Evolutionary conservation across 2,797 vertebrate genomes (phyloP), one percentile per base, ranked within the genome.

Genomic region (Cacajao melanocephalus): DNA sequence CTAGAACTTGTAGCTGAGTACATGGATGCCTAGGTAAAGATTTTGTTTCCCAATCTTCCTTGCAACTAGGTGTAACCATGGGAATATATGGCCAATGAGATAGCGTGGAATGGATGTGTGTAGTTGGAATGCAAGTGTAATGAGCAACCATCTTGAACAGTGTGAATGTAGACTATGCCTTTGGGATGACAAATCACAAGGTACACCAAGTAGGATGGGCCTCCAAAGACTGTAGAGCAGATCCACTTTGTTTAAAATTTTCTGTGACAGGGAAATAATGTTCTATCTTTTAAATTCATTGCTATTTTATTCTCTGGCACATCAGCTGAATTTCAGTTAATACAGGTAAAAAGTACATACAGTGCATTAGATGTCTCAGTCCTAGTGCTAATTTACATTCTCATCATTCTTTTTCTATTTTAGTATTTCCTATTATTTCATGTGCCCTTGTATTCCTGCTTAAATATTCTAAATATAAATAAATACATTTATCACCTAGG

Each of bases 381-480:
- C 26, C 33, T 58, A 61, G 41, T 17, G 81, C 33, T 2, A 75
- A 44, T 52, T 78, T 64, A 67, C 15, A 44, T 61, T 50, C 88
- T 78, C 5, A 83, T 90, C 2, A 64, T 83, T 83, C 30, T 75
- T 94, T 75, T n/a, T 61, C 12, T 70, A 5, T 82, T 92, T 94
- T 85, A 92, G 78, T 81, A 91, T 92, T 95, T 92, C 46, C 64
- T 67, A 17, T 83, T 90, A 55, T 82, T 76, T 95, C 79, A 44
- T 64, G 19, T 90, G 46, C 7, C 12, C 5, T 80, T 61, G 10
- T 41, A 39, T 70, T 58, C 3, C 72, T 95, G 50, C 33, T 93
- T 89, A 94, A 96, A 70, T 94, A 70, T 91, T 88, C 55, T 75
- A 90, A 88, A 78, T 87, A 72, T 94, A 58, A 64, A 81, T 36